These are phyloP conservation scores for Mercenaria mercenaria DNA, from an alignment of 1,140 invertebrate genomes.

Conservation along the genomic window DNA sequence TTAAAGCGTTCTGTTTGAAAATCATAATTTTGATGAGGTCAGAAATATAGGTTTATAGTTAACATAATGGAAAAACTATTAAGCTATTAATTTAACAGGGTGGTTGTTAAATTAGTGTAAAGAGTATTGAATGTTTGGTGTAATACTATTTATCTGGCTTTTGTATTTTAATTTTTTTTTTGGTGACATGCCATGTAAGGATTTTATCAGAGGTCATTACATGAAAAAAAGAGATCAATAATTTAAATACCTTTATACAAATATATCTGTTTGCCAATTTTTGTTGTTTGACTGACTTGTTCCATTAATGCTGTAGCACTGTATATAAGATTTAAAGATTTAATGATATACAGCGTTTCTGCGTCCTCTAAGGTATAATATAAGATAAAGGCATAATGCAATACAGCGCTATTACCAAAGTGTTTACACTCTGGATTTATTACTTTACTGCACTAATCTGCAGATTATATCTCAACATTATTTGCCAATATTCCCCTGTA, in stretches of 20 bases:
- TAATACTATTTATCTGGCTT: no score
- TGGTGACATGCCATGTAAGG: not conserved
- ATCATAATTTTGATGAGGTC: no score
- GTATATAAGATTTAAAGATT: not conserved
- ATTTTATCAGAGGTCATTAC: not conserved
- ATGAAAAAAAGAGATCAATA: constrained; percentile 20
- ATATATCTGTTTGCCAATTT: constrained; percentile 24
- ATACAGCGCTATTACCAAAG: not conserved
- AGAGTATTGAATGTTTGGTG: no score
- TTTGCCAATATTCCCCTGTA: constrained; percentile 9
- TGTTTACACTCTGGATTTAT: not conserved
- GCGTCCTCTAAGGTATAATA: not conserved
- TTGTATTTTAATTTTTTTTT: not conserved
- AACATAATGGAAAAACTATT: no score
- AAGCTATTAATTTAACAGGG: no score
- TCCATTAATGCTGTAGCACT: not conserved
- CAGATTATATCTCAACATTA: not conserved
- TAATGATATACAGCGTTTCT: not conserved
- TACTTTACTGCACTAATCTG: not conserved
- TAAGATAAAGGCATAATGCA: not conserved
- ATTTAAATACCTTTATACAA: constrained; percentile 32
- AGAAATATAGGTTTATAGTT: no score
- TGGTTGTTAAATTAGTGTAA: no score
- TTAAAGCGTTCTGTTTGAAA: no score
- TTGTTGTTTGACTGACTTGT: constrained; percentile 10